Conservation (phyloP, 2,113 vertebrate species). For the Callithrix jacchus region DNA sequence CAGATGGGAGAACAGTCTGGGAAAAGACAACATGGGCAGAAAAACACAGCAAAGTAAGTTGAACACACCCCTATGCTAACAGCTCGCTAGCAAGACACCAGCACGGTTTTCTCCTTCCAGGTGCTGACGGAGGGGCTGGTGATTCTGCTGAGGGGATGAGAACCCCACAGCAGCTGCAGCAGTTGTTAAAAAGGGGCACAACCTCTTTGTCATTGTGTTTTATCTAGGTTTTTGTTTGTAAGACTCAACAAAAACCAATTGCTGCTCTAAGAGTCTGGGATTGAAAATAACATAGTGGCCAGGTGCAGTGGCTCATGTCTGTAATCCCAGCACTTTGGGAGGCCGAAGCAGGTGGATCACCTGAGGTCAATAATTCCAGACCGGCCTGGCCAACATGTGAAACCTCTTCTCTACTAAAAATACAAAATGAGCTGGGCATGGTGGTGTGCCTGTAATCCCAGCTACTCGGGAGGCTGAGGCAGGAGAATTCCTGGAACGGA, state of each 20-base stretch:
- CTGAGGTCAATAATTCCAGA: no score
- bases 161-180: not conserved
- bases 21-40: not conserved
- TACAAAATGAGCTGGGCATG: no score
- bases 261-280: not conserved
- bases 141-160: not conserved
- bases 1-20: not conserved
- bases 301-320: no score
- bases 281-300: not conserved
- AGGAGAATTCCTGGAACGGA: no score
- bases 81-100: not conserved
- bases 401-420: no score
- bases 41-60: not conserved
- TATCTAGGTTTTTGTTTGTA: not conserved
- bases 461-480: no score
- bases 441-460: no score
- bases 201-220: not conserved
- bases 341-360: no score
- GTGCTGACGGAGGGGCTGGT: not conserved
- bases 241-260: not conserved
- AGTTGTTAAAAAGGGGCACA: not conserved
- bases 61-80: no score
- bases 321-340: no score
- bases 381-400: no score
- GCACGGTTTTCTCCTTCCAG: not conserved